These are phyloP conservation scores for Ruditapes philippinarum DNA, from an alignment of 1,140 invertebrate genomes.

Conservation along the genomic window DNA sequence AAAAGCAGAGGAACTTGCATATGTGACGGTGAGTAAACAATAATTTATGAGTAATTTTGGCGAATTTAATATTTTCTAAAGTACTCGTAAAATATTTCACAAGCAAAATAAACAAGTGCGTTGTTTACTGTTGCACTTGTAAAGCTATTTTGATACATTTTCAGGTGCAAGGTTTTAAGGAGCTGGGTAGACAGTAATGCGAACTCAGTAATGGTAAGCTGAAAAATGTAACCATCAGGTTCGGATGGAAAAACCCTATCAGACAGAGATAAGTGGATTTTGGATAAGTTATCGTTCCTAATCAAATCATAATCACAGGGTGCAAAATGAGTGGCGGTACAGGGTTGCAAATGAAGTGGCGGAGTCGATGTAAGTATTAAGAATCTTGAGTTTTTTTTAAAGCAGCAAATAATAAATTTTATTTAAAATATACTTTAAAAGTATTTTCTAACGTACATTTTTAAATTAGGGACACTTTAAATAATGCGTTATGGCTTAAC, in stretches of 20 bases:
- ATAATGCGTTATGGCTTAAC: too few relatives aligned
- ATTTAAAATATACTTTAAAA: too few relatives aligned
- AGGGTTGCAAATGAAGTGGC: too few relatives aligned
- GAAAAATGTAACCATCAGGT: constrained; percentile 56
- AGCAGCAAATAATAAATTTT: too few relatives aligned
- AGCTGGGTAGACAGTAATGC: constrained; percentile 38
- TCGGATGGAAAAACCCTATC: constrained; percentile 52
- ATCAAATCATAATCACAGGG: too few relatives aligned
- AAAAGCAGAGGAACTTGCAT: constrained; percentile 5
- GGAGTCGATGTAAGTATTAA: too few relatives aligned
- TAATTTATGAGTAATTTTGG: constrained; percentile 14
- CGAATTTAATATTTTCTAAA: constrained; percentile 36
- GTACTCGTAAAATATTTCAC: background rate
- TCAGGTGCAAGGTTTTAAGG: constrained; percentile 55
- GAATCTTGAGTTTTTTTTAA: too few relatives aligned
- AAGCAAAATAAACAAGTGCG: background rate
- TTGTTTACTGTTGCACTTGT: constrained; percentile 30
- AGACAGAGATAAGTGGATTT: constrained; percentile 57
- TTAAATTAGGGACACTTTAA: too few relatives aligned
- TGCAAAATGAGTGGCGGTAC: too few relatives aligned
- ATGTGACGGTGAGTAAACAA: constrained; percentile 43
- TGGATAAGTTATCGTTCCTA: constrained; percentile 51
- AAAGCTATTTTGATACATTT: constrained; percentile 5
- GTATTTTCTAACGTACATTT: too few relatives aligned
- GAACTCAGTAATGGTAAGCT: constrained; percentile 65